A percentile compares a stretch with the other conserved stretches of the same genome.
phyloP scores from a whole-genome alignment of 2,797 vertebrate genomes.

The Mormyrus proboscirostris region DNA sequence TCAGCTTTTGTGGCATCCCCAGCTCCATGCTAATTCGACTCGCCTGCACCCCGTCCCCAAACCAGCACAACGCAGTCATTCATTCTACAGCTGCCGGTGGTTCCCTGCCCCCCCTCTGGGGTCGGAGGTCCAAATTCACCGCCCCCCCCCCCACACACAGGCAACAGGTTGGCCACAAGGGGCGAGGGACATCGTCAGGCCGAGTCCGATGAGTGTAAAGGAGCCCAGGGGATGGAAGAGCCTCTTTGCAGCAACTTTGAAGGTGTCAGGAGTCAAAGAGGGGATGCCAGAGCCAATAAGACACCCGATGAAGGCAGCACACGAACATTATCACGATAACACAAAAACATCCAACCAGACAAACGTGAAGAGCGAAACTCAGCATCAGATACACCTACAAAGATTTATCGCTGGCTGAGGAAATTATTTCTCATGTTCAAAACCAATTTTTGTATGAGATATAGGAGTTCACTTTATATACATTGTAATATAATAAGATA shows the following conservation, averaged over 20 bases:
- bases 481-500: background rate
- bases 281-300: background rate
- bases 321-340: background rate
- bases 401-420: background rate
- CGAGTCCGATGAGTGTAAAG: background rate
- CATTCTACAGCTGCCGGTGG: background rate
- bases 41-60: background rate
- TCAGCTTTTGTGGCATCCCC: background rate
- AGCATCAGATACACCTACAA: background rate
- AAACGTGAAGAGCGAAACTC: background rate
- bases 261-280: background rate
- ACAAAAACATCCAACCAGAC: background rate
- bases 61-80: background rate
- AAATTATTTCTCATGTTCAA: background rate
- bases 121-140: background rate
- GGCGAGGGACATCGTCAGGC: background rate
- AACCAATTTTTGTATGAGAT: background rate
- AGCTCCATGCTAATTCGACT: background rate
- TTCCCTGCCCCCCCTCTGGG: background rate
- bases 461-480: background rate
- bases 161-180: background rate
- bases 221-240: background rate
- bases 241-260: background rate
- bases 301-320: too few species aligned
- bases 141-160: background rate